These are phyloP conservation scores for Salvelinus namaycush DNA, from an alignment of 2,113 vertebrate species.

Conservation along the genomic window DNA sequence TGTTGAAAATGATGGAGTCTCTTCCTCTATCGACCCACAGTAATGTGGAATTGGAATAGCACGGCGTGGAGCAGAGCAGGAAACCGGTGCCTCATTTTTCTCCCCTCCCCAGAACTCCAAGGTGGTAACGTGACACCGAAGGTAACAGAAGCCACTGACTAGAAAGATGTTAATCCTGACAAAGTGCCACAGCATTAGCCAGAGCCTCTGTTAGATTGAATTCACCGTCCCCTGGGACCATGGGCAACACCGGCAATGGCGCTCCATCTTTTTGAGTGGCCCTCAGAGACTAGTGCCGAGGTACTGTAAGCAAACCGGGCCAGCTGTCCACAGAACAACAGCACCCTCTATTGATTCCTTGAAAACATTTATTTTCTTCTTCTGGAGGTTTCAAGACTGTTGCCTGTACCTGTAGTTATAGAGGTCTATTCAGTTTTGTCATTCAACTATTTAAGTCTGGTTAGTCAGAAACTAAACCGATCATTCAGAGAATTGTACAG, in stretches of 20 bases:
- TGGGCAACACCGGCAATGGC: constrained; percentile 69
- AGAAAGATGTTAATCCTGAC: constrained; percentile 77
- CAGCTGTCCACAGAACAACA: constrained; percentile 75
- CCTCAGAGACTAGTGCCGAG: constrained; percentile 40
- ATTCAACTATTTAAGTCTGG: not conserved
- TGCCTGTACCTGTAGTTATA: not conserved
- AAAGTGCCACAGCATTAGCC: constrained; percentile 69
- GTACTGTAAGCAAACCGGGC: constrained; percentile 43
- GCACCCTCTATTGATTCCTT: constrained; percentile 84
- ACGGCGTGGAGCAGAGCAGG: not conserved
- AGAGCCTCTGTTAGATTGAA: constrained; percentile 72
- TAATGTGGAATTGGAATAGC: constrained; percentile 27
- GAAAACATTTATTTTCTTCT: constrained; percentile 10
- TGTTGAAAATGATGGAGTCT: constrained; percentile 45
- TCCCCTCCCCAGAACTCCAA: constrained; percentile 39
- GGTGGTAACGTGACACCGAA: constrained; percentile 66
- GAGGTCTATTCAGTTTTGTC: not conserved
- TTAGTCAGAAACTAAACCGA: not conserved
- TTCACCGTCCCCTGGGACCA: constrained; percentile 73
- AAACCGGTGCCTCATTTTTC: not conserved
- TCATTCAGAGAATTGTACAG: not conserved
- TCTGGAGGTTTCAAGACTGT: not conserved
- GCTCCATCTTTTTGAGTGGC: constrained; percentile 77
- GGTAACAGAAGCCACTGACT: constrained; percentile 71
- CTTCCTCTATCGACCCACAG: constrained; percentile 40